Conservation (phyloP, 2,113 vertebrate genomes). For the Ciconia boyciana region DNA sequence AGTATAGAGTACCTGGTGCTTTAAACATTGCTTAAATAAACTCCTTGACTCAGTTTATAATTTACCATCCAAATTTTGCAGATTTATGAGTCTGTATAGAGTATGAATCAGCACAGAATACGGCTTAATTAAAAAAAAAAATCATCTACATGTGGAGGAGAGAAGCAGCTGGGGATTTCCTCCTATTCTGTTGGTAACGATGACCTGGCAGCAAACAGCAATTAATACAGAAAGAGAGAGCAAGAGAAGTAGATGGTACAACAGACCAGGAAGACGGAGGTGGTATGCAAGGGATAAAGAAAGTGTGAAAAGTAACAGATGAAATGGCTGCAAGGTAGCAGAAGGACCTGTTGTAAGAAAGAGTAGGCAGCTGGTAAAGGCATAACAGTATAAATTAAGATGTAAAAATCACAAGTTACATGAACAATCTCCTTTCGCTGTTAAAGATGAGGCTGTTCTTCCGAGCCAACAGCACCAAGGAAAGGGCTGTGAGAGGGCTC, state of each 20-base stretch:
- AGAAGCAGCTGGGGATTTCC: neutral
- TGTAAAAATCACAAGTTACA: neutral
- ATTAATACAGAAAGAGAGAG: neutral
- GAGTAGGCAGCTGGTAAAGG: neutral
- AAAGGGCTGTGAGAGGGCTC: neutral
- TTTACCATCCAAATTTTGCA: neutral
- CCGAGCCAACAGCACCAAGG: neutral
- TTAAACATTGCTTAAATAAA: neutral
- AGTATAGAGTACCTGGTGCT: neutral
- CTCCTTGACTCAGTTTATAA: neutral
- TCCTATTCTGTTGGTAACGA: neutral
- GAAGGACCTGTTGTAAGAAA: neutral
- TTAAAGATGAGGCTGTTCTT: neutral
- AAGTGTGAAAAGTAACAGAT: neutral
- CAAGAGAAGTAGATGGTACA: neutral
- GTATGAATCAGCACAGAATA: neutral
- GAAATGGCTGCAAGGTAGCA: neutral
- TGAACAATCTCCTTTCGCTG: neutral
- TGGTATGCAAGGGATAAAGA: neutral
- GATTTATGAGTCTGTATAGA: neutral
- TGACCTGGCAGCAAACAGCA: neutral
- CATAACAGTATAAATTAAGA: neutral
- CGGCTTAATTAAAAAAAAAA: neutral
- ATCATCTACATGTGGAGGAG: neutral
- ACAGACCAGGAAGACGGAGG: neutral